Conservation (phyloP, 2,888 invertebrate species). For the Lycocerus yunnanus region DNA sequence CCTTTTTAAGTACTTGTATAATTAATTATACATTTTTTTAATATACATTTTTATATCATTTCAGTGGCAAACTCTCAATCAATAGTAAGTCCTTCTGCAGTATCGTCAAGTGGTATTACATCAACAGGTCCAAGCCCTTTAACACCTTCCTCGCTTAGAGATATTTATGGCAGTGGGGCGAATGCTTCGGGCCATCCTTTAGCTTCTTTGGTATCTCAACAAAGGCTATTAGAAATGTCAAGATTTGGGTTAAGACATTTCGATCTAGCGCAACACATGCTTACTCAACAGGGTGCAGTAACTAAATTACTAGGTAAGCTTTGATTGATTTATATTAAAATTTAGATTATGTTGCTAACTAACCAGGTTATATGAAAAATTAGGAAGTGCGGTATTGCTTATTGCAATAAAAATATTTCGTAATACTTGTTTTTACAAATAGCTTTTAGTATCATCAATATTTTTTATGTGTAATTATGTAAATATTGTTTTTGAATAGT, state of each 20-base stretch:
- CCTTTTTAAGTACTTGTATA: too few relatives aligned
- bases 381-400: too few relatives aligned
- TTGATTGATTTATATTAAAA: neutral
- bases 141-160: constrained; percentile 54
- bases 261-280: constrained; percentile 88
- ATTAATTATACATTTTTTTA: too few relatives aligned
- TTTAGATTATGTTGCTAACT: neutral
- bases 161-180: constrained; percentile 52
- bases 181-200: constrained; percentile 64
- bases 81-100: constrained; percentile 58
- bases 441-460: too few relatives aligned
- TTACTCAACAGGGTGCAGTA: constrained; percentile 89
- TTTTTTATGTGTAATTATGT: too few relatives aligned
- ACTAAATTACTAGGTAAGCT: constrained; percentile 86
- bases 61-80: constrained; percentile 63
- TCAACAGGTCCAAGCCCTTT: constrained; percentile 45
- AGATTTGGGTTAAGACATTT: constrained; percentile 83
- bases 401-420: too few relatives aligned
- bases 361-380: too few relatives aligned
- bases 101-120: constrained; percentile 47
- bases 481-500: too few relatives aligned
- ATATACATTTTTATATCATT: constrained; percentile 40
- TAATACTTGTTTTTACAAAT: too few relatives aligned
- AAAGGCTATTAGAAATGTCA: constrained; percentile 79
- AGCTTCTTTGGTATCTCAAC: constrained; percentile 75